Conservation (phyloP, 2,797 vertebrate genomes). For the Sphenopsis melanotis region DNA sequence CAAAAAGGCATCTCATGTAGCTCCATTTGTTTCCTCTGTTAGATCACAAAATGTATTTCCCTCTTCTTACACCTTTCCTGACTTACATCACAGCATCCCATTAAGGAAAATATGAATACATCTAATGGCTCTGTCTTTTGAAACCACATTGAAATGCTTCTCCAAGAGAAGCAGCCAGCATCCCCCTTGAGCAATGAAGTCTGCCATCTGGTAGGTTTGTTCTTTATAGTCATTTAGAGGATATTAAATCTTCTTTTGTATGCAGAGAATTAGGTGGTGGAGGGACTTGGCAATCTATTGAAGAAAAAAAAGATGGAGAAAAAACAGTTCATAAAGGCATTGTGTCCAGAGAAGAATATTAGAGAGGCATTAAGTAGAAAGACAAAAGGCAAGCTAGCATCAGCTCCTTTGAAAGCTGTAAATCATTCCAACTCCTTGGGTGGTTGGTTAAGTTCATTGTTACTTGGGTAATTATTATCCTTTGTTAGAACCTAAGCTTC, state of each 20-base stretch:
- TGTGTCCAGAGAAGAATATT: conserved; percentile 54
- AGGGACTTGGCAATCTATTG: conserved; percentile 23
- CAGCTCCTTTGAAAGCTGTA: conserved; percentile 47
- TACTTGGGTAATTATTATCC: conserved; percentile 37
- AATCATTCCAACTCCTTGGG: conserved; percentile 34
- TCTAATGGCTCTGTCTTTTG: conserved; percentile 40
- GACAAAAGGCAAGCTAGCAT: conserved; percentile 55
- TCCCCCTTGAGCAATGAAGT: conserved; percentile 21
- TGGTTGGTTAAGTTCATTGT: conserved; percentile 52
- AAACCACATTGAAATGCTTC: conserved; percentile 35
- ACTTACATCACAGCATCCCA: conserved; percentile 2
- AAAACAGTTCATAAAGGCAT: conserved; percentile 31
- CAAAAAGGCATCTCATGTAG: background rate
- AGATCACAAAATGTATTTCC: background rate
- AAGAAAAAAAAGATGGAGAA: background rate
- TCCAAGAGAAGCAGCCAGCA: conserved; percentile 23
- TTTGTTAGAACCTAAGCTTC: conserved; percentile 36
- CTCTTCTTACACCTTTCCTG: background rate
- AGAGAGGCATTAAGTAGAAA: conserved; percentile 52
- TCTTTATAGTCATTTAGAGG: conserved; percentile 45
- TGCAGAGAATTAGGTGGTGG: conserved; percentile 34
- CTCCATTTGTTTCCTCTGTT: background rate
- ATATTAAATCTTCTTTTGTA: conserved; percentile 62
- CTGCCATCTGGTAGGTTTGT: conserved; percentile 51
- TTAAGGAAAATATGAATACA: conserved; percentile 15